These are phyloP conservation scores for Drosophila neotestacea DNA, from an alignment of 2,888 invertebrate species.

Conservation along the genomic window DNA sequence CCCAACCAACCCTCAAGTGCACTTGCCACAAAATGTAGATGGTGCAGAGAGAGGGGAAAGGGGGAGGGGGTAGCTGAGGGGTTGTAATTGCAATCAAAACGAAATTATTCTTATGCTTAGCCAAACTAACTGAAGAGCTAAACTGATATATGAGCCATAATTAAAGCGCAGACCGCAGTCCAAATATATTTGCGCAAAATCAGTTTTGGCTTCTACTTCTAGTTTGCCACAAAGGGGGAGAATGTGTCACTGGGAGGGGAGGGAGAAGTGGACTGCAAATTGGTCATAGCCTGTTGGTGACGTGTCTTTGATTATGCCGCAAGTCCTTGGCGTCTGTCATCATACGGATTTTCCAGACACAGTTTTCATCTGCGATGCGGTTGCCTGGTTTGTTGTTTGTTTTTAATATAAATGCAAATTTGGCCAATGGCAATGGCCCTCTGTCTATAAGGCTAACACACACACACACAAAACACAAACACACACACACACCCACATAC, in stretches of 20 bases:
- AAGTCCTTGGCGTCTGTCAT: constrained; percentile 75
- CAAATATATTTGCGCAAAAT: constrained; percentile 54
- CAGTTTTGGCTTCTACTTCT: constrained; percentile 71
- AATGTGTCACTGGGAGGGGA: neutral
- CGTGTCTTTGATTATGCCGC: constrained; percentile 81
- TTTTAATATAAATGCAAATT: constrained; percentile 83
- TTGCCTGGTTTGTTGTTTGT: constrained; percentile 68
- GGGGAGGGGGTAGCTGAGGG: constrained; percentile 30
- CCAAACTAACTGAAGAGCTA: constrained; percentile 46
- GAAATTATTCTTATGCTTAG: constrained; percentile 82
- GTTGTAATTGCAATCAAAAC: constrained; percentile 84
- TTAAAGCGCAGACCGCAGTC: constrained; percentile 80
- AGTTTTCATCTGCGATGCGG: constrained; percentile 33
- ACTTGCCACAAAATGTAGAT: constrained; percentile 49
- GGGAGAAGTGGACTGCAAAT: constrained; percentile 57
- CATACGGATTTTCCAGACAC: constrained; percentile 41
- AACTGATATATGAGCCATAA: constrained; percentile 84
- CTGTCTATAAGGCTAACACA: constrained; percentile 33
- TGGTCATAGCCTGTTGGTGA: constrained; percentile 78
- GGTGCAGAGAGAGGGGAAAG: neutral
- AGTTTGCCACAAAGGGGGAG: constrained; percentile 30
- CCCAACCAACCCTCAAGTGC: constrained; percentile 63
- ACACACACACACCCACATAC: neutral
- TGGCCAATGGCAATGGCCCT: constrained; percentile 64
- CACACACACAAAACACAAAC: constrained; percentile 13